Evolutionary conservation across 2,113 vertebrate species (phyloP), one percentile per base, ranked within the genome.

Genomic region (Gymnorhina tibicen): DNA sequence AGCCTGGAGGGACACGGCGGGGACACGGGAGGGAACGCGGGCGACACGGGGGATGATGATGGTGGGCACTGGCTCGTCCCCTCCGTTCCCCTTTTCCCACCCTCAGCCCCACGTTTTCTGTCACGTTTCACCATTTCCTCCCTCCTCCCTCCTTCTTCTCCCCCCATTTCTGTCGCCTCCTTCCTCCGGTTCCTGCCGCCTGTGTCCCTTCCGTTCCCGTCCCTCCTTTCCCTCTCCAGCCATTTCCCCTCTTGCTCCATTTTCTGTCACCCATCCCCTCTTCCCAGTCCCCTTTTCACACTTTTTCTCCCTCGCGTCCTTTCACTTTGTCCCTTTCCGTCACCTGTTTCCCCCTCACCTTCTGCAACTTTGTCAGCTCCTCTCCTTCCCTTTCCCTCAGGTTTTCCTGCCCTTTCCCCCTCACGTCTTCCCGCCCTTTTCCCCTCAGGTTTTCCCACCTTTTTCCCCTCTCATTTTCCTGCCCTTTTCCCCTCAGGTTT

Each of bases 351-450:
- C 33, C 33, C 10, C 23, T 60, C 39, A 62, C 46, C 33, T 68
- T 68, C 22, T 60, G 55, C 63, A 46, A 39, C 14, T 68, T 27
- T 50, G 11, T 15, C 73, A 60, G 28, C 11, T 52, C 63, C 15
- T 33, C 33, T 26, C 14, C 27, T 18, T 59, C 27, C 30, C 14
- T 44, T 32, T 37, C 10, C 10, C 49, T 77, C 58, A 66, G 3
- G 5, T 53, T 79, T 79, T 33, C 58, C 56, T 1, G 3, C 20
- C 11, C 3, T 52, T 35, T 53, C 1, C 23, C 75, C 33, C 59
- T 63, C 59, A 63, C 1, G 1, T 15, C 33, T 60, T 8, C 16
- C 11, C 3, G 1, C 8, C 15, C 15, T 26, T n/a, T 56, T 33
- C 23, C 11, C 8, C 5, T 17, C 27, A 18, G 5, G 6, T 28